A percentile compares a stretch with the other conserved stretches of the same genome.
These are phyloP conservation scores for Heliothis subflexa DNA, from an alignment of 1,140 invertebrate species.

Conservation along the genomic window DNA sequence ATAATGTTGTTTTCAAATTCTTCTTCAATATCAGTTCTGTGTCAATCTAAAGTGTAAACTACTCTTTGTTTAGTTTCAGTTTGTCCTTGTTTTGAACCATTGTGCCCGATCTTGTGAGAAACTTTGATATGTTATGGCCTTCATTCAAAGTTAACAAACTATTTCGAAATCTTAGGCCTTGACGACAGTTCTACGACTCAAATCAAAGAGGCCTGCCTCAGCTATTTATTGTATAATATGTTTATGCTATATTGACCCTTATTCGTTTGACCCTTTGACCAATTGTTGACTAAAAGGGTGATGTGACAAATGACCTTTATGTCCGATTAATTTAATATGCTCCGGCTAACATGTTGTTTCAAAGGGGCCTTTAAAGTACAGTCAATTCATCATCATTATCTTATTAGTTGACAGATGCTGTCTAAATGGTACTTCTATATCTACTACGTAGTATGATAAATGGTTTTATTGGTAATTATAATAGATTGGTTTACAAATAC, in stretches of 20 bases:
- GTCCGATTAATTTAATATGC: constrained; percentile 23
- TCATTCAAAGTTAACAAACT: too few relatives aligned
- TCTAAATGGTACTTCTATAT: background rate
- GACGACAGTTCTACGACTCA: too few relatives aligned
- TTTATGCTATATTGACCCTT: constrained; percentile 9
- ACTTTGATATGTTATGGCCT: too few relatives aligned
- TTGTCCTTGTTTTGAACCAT: too few relatives aligned
- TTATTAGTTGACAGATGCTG: background rate
- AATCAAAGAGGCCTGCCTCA: too few relatives aligned
- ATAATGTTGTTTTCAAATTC: too few relatives aligned
- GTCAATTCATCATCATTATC: constrained; percentile 3
- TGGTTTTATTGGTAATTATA: background rate
- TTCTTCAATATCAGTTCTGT: too few relatives aligned
- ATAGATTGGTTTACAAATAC: too few relatives aligned
- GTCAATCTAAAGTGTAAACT: too few relatives aligned
- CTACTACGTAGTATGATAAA: background rate
- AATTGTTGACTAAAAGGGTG: constrained; percentile 6
- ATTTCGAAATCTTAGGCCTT: too few relatives aligned
- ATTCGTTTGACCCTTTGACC: constrained; percentile 28
- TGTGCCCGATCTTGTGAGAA: too few relatives aligned
- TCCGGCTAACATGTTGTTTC: background rate
- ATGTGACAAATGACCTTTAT: constrained; percentile 3
- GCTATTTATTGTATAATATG: background rate
- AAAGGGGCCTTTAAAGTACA: background rate
- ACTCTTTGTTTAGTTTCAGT: too few relatives aligned